phyloP scores from a whole-genome alignment of 2,113 vertebrate genomes.

The Micromys minutus region DNA sequence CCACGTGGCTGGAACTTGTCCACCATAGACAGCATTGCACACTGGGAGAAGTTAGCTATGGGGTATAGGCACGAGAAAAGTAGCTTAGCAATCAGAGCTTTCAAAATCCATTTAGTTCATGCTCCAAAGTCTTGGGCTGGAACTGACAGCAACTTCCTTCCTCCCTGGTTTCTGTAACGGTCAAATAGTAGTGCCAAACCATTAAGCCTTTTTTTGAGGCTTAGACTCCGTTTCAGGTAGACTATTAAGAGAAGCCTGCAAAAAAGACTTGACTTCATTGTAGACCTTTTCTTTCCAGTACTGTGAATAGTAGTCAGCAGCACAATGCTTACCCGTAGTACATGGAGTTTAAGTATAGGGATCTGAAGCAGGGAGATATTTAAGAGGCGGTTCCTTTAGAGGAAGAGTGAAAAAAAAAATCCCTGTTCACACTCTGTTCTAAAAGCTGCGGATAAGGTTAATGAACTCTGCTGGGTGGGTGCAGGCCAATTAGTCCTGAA shows the following conservation, averaged over 20 bases:
- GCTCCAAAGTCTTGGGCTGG: conserved; percentile 87
- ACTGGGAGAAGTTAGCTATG: conserved; percentile 89
- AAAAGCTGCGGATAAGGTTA: conserved; percentile 31
- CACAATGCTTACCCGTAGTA: conserved; percentile 6
- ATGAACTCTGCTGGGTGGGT: conserved; percentile 56
- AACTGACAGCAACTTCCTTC: conserved; percentile 89
- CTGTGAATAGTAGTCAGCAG: conserved; percentile 63
- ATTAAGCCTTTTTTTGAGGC: conserved; percentile 73
- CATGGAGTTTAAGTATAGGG: conserved; percentile 25
- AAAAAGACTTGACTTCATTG: conserved; percentile 58
- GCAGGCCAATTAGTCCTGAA: conserved; percentile 66
- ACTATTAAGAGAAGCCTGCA: conserved; percentile 42
- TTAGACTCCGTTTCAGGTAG: conserved; percentile 46
- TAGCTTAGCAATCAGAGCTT: conserved; percentile 91
- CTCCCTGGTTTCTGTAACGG: conserved; percentile 63
- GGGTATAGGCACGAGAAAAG: conserved; percentile 85
- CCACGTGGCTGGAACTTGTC: conserved; percentile 92
- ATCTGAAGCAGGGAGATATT: conserved; percentile 51
- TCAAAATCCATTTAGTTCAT: conserved; percentile 93
- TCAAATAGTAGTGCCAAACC: conserved; percentile 80
- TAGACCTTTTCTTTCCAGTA: conserved; percentile 12
- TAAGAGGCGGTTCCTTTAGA: background rate
- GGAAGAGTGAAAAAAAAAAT: background rate
- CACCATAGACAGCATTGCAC: conserved; percentile 82
- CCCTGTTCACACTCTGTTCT: conserved; percentile 7